Conservation (phyloP, 1,140 invertebrate species). For the Propsilocerus akamusi region DNA sequence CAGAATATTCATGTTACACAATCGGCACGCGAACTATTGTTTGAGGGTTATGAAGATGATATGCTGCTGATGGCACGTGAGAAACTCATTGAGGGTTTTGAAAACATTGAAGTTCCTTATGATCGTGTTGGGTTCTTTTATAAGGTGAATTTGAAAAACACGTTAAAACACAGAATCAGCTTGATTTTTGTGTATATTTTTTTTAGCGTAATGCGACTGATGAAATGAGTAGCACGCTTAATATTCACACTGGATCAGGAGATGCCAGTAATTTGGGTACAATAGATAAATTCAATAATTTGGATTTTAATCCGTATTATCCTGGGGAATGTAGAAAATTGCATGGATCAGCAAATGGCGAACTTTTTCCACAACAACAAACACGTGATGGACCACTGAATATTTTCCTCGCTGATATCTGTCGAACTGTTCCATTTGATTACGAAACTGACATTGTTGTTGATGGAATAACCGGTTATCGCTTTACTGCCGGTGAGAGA, state of each 20-base stretch:
- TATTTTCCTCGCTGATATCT: conserved; percentile 42
- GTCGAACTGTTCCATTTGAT: conserved; percentile 25
- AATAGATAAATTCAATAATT: conserved; percentile 39
- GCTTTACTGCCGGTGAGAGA: conserved; percentile 8
- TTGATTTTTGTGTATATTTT: neutral
- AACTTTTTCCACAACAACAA: conserved; percentile 45
- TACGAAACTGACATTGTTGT: conserved; percentile 4
- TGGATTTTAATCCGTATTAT: conserved; percentile 28
- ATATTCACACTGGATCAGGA: conserved; percentile 40
- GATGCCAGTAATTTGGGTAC: conserved; percentile 36
- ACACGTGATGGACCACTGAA: conserved; percentile 26
- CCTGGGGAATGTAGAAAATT: conserved; percentile 34
- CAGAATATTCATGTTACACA: conserved; percentile 33
- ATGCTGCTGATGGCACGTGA: conserved; percentile 31
- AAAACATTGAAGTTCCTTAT: conserved; percentile 29
- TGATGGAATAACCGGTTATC: conserved; percentile 8
- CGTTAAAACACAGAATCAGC: neutral
- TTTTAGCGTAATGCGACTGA: conserved; percentile 40
- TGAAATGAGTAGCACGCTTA: conserved; percentile 44
- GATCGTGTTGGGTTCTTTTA: conserved; percentile 57
- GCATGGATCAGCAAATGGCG: conserved; percentile 39
- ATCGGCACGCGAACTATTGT: conserved; percentile 37
- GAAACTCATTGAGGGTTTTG: conserved; percentile 28
- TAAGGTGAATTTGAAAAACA: conserved; percentile 16
- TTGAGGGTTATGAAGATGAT: conserved; percentile 47